A percentile compares a stretch with the other conserved stretches of the same genome.
Conservation (phyloP, 2,113 vertebrate species). For the Odontophorus gujanensis region DNA sequence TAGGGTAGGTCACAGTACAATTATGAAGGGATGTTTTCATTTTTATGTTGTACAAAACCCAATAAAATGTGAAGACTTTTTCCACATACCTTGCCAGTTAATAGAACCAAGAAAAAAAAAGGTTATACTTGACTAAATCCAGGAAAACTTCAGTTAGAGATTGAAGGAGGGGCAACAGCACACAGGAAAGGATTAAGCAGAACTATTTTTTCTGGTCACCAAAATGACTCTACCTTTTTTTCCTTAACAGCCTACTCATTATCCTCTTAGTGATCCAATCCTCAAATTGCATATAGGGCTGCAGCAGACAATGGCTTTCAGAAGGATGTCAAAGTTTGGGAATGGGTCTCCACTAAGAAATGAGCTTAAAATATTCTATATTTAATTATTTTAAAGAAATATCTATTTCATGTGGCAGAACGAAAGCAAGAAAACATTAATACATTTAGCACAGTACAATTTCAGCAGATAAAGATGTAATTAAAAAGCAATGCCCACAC, state of each 20-base stretch:
- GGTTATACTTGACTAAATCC: neutral
- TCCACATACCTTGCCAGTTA: neutral
- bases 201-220: neutral
- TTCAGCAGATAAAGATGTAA: neutral
- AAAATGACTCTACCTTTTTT: neutral
- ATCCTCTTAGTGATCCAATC: neutral
- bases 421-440: neutral
- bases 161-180: neutral
- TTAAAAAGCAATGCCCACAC: neutral
- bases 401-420: neutral
- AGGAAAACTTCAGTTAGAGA: neutral
- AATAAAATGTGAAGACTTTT: neutral
- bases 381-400: neutral
- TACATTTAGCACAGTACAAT: neutral
- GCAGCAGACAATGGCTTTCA: neutral
- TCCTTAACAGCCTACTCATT: neutral
- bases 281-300: neutral
- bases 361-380: neutral
- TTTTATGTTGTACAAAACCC: neutral
- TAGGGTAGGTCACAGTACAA: neutral
- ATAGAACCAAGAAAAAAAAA: neutral
- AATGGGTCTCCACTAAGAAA: neutral
- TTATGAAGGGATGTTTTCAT: neutral
- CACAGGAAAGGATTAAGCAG: neutral
- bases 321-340: neutral